These are phyloP conservation scores for Eurystomus gularis DNA, from an alignment of 2,113 vertebrate genomes.

Conservation along the genomic window DNA sequence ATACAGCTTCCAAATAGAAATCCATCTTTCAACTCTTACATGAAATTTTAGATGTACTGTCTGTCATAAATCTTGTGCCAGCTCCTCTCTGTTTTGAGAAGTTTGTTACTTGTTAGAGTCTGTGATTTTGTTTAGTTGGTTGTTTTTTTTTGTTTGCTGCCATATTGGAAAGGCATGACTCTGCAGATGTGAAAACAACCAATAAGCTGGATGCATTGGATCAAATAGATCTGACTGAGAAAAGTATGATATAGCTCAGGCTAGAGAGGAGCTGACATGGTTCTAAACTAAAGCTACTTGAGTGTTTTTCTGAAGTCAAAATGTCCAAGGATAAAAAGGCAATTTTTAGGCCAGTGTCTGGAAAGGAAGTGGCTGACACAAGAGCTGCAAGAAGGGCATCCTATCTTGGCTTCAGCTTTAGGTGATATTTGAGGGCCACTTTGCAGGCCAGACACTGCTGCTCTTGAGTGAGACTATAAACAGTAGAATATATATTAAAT, in stretches of 20 bases:
- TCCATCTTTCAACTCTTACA: background rate
- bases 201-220: background rate
- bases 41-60: background rate
- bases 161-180: background rate
- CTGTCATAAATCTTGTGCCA: background rate
- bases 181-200: background rate
- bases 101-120: background rate
- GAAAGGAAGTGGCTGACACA: background rate
- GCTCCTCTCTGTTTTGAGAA: background rate
- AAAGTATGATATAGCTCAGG: background rate
- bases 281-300: background rate
- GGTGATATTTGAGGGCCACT: background rate
- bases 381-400: background rate
- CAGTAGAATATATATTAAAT: background rate
- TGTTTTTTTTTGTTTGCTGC: background rate
- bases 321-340: background rate
- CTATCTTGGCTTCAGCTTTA: background rate
- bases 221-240: background rate
- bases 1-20: background rate
- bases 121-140: background rate
- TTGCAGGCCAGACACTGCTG: background rate
- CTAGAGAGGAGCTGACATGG: background rate
- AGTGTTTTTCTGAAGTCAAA: constrained; percentile 5
- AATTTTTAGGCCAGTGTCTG: background rate
- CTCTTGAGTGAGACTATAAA: background rate